Base-by-base conservation (phyloP, 2,113 vertebrate genomes). In the Vulpes vulpes region DNA sequence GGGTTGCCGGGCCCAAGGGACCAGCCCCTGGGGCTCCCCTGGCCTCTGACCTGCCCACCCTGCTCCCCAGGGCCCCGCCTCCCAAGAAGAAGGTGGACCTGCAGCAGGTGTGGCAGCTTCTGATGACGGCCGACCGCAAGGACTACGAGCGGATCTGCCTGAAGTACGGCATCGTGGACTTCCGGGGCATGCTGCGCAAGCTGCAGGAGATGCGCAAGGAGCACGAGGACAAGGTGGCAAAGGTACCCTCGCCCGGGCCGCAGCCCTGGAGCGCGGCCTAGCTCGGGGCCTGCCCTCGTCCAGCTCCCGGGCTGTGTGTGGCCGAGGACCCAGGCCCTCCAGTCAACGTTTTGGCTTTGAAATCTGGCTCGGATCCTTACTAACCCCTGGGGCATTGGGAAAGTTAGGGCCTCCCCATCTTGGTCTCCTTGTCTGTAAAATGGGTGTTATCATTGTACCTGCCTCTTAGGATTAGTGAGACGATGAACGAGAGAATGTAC, bases 91-190 rank as follows among this genome's bases (percentile, higher is more conserved):
- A 98, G 93, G 89, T 97, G 69, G 98, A 99, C 83, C 95, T 97
- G 1, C 98, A 99, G n/a, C 97, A 97, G 71, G 98, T 99, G 96
- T 99, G 99, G 99, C 99, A 99, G 32, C 86, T 99, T 9, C 96
- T 99, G 96, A 95, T 99, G 96, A 99, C 99, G 5, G 98, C 99
- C 11, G 99, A 99, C 80, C 99, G 64, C 80, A 99, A 96, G 89
- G 99, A 99, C 97, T 99, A 99, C 10, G 99, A 99, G 97, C 98
- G 97, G 83, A 99, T 99, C 94, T 99, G 99, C 96, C 0, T 98
- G 1, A 98, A 99, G 89, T 99, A 99, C 0, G 99, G 99, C 11
- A 98, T 99, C 49, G 97, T 92, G 19, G 99, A 99, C 97, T 98
- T 99, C 81, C 98, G 99, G 19, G 98, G 98, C 92, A 98, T 99